Evolutionary conservation across 2,113 vertebrate genomes (phyloP), one percentile per base, ranked within the genome.

Genomic region (Bufo bufo): DNA sequence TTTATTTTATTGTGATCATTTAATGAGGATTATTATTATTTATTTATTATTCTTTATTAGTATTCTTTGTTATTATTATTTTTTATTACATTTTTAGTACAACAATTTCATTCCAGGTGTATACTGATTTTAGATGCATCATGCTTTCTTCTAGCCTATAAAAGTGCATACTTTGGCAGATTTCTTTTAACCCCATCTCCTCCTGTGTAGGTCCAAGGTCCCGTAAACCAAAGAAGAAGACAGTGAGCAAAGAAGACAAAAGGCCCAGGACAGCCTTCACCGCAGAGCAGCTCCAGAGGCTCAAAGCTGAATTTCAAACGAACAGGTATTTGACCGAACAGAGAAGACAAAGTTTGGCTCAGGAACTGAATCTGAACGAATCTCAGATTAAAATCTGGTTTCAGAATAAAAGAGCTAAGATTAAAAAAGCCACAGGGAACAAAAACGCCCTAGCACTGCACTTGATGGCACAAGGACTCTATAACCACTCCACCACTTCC

Each of bases 191-290:
- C 33, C 33, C 33, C 33, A 33, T 49, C 50, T 20, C 20, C 0
- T 50, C 47, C 17, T 45, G 56, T 81, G 13, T 75, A 99, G 98
- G 98, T 93, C 98, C 98, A 91, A 95, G 98, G 91, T 97, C 97
- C 85, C 97, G 98, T 56, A 99, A 98, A 96, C 97, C 97, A 97
- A 99, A 99, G 97, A 99, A 99, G 97, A 99, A 97, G 96, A 92
- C 94, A 90, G 93, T 96, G 90, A 97, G 95, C 94, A 97, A 97
- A 92, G 97, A 98, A 91, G 97, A 97, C 95, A 98, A 98, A 93
- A 93, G 97, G 92, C 97, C 97, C 2, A 95, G 97, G 86, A 98
- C 97, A 33, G 97, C 97, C 92, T 98, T 98, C 95, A 98, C 97
- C 0, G 96, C 97, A 0, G 97, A 98, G 75, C 97, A 98, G 93